Evolutionary conservation across 1,140 invertebrate genomes (phyloP).

Genomic region (Ladona fulva): DNA sequence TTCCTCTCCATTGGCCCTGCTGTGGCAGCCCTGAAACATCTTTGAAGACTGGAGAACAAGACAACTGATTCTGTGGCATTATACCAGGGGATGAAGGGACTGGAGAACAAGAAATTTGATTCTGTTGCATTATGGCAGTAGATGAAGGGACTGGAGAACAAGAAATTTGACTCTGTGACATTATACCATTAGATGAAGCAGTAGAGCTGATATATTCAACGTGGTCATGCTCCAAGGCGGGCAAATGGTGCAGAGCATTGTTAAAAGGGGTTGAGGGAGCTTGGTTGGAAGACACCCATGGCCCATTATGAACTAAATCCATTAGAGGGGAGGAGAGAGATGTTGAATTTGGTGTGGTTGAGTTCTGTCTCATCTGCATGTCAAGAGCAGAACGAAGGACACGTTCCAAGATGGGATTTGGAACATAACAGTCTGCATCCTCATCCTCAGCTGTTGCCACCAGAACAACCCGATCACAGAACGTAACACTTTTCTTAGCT

Average conservation of each 20-base stretch:
- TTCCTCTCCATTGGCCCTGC: slow-evolving; percentile 14
- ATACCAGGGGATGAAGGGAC: background rate
- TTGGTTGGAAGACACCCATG: background rate
- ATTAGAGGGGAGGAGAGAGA: slow-evolving; percentile 13
- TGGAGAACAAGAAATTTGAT: background rate
- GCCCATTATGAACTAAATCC: background rate
- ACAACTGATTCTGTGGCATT: background rate
- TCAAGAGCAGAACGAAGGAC: slow-evolving; percentile 72
- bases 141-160: background rate
- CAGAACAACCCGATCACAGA: slow-evolving; percentile 85
- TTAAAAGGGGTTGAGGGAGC: background rate
- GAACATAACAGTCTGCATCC: slow-evolving; percentile 80
- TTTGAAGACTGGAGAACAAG: background rate
- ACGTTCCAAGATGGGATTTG: slow-evolving; percentile 80
- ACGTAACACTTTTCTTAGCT: slow-evolving; percentile 84
- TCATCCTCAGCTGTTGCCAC: slow-evolving; percentile 86
- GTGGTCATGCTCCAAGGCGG: slow-evolving; percentile 5
- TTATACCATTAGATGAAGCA: background rate
- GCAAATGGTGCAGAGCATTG: slow-evolving; percentile 5
- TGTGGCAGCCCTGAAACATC: background rate
- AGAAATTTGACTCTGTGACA: background rate
- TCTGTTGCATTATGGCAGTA: background rate
- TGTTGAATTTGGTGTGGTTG: background rate
- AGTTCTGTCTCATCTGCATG: slow-evolving; percentile 35
- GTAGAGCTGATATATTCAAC: background rate